Evolutionary conservation across 2,113 vertebrate genomes (phyloP).

Genomic region (Paramormyrops kingsleyae): DNA sequence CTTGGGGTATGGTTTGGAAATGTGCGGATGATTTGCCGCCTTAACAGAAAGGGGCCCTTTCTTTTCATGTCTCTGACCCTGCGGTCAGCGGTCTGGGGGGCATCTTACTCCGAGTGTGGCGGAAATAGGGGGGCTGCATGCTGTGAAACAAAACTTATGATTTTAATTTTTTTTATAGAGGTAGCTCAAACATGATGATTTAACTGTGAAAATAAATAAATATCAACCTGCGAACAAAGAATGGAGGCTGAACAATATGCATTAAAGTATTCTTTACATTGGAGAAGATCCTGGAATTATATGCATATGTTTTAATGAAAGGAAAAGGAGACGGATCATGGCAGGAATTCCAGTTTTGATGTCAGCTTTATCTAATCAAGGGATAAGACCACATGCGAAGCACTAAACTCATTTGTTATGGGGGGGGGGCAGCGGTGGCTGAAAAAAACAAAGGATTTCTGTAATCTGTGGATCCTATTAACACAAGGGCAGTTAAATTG

Average conservation of each 20-base stretch:
- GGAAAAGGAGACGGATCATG: background rate
- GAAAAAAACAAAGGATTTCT: background rate
- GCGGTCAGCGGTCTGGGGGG: background rate
- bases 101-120: background rate
- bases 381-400: slow-evolving; percentile 14
- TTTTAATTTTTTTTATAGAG: background rate
- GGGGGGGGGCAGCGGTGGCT: background rate
- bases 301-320: background rate
- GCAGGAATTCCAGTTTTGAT: slow-evolving; percentile 2
- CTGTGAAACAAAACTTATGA: background rate
- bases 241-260: background rate
- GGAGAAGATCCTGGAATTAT: background rate
- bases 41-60: slow-evolving; percentile 56
- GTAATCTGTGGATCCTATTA: slow-evolving; percentile 24
- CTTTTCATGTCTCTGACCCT: slow-evolving; percentile 4
- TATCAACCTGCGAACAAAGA: background rate
- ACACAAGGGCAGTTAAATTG: slow-evolving; percentile 13
- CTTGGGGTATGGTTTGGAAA: slow-evolving; percentile 52
- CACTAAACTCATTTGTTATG: background rate
- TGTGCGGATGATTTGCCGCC: slow-evolving; percentile 63
- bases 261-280: background rate
- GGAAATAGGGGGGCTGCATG: background rate
- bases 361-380: slow-evolving; percentile 5
- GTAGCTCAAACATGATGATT: background rate
- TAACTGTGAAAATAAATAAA: background rate